phyloP scores from a whole-genome alignment of 2,797 vertebrate genomes.

The Manis crassicaudata region DNA sequence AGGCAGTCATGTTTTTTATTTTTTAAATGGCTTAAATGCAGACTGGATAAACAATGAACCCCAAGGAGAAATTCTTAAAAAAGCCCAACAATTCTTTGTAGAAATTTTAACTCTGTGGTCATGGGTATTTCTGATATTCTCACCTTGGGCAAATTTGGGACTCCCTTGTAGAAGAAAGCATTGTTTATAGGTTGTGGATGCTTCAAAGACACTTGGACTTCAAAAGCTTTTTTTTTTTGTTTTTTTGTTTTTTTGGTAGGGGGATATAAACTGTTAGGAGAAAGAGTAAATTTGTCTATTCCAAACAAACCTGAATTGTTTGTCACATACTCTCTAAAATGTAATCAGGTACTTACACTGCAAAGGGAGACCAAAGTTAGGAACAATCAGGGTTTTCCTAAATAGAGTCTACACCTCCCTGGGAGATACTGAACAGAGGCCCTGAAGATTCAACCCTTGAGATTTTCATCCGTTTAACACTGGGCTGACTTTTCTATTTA shows the following conservation, averaged over 20 bases:
- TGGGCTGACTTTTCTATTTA: slow-evolving; percentile 5
- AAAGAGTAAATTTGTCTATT: neutral
- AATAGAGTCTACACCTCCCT: neutral
- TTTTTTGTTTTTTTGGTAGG: neutral
- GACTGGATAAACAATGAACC: neutral
- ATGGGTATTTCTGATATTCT: neutral
- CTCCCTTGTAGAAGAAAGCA: neutral
- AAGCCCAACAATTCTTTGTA: neutral
- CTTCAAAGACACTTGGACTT: neutral
- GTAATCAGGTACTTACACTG: neutral
- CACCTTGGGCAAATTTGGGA: neutral
- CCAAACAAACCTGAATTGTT: neutral
- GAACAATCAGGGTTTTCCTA: neutral
- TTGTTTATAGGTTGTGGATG: neutral
- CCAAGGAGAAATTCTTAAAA: neutral
- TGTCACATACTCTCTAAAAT: neutral
- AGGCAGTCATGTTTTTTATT: neutral
- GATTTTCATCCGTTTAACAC: slow-evolving; percentile 32
- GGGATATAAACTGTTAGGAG: neutral
- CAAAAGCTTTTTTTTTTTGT: neutral
- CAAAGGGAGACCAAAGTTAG: neutral
- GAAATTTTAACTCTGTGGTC: slow-evolving; percentile 30
- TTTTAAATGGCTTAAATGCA: neutral
- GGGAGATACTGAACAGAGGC: neutral
- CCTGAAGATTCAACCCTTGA: neutral